Evolutionary conservation across 2,113 vertebrate genomes (phyloP).

Genomic region (Girardinichthys multiradiatus): DNA sequence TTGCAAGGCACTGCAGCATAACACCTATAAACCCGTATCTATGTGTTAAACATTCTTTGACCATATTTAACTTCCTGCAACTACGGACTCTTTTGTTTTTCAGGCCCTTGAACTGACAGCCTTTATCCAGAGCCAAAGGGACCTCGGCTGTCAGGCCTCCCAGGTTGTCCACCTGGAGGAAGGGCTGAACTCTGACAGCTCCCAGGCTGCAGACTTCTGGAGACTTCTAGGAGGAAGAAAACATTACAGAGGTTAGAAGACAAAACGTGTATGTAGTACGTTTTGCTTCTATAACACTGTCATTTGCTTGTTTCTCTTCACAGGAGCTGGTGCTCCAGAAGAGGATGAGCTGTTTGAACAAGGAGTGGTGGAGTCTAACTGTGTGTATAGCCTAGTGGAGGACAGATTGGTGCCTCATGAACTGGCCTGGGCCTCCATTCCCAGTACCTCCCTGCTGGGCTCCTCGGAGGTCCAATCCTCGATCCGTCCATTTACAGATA

Average conservation of each 20-base stretch:
- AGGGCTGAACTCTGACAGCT: slow-evolving; percentile 70
- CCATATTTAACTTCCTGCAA: background rate
- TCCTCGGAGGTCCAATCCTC: slow-evolving; percentile 70
- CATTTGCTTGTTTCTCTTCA: too few relatives aligned
- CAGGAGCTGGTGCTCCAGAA: slow-evolving; percentile 70
- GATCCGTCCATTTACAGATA: background rate
- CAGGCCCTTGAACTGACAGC: slow-evolving; percentile 76
- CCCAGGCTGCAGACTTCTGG: slow-evolving; percentile 78
- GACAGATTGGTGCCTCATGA: slow-evolving; percentile 80
- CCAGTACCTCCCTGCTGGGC: slow-evolving; percentile 71
- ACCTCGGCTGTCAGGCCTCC: slow-evolving; percentile 78
- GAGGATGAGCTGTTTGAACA: slow-evolving; percentile 81
- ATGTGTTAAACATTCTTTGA: too few relatives aligned
- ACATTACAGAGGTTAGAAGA: slow-evolving; percentile 77
- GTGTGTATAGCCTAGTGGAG: slow-evolving; percentile 80
- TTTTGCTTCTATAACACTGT: too few relatives aligned
- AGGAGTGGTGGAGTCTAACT: slow-evolving; percentile 82
- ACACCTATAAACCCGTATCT: too few relatives aligned
- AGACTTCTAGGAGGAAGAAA: slow-evolving; percentile 76
- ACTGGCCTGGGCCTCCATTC: slow-evolving; percentile 78
- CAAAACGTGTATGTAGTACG: too few relatives aligned
- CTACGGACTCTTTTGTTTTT: background rate
- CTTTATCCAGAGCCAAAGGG: slow-evolving; percentile 68
- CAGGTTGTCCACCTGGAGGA: slow-evolving; percentile 78
- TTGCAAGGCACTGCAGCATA: too few relatives aligned